Percentiles rank a stretch among this genome's conserved stretches.
Evolutionary conservation across 2,113 vertebrate genomes (phyloP).

Genomic region (Aspiorhynchus laticeps): DNA sequence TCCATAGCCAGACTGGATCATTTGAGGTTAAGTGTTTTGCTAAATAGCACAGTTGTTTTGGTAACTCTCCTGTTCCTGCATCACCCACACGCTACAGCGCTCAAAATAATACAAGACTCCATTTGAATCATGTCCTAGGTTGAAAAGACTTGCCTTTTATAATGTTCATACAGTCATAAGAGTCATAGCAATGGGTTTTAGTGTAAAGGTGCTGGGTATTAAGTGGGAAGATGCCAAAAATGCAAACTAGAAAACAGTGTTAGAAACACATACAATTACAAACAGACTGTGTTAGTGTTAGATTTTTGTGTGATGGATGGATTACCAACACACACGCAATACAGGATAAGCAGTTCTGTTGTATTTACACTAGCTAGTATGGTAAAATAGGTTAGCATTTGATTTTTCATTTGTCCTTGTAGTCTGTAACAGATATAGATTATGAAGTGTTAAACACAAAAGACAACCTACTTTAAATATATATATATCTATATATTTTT

Average conservation of each 20-base stretch:
- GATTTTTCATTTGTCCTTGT: background rate
- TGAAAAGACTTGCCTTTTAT: slow-evolving; percentile 2
- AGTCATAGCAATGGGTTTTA: background rate
- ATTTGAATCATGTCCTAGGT: background rate
- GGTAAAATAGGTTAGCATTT: background rate
- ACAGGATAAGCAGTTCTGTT: background rate
- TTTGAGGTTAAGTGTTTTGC: background rate
- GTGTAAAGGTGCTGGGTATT: background rate
- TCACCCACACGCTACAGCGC: background rate
- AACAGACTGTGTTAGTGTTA: background rate
- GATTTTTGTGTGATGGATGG: background rate
- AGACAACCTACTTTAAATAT: background rate
- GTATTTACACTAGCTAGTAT: background rate
- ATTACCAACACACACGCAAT: background rate
- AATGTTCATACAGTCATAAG: background rate
- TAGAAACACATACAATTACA: background rate
- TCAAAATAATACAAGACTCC: background rate
- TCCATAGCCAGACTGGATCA: background rate
- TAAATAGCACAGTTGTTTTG: background rate
- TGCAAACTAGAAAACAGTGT: background rate
- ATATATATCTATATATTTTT: background rate
- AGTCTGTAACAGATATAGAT: background rate
- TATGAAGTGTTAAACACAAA: background rate
- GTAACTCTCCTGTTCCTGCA: background rate
- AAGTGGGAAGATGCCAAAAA: background rate